These are phyloP conservation scores for Parotocinclus haroldoi DNA, from an alignment of 2,797 vertebrate species.

Conservation along the genomic window DNA sequence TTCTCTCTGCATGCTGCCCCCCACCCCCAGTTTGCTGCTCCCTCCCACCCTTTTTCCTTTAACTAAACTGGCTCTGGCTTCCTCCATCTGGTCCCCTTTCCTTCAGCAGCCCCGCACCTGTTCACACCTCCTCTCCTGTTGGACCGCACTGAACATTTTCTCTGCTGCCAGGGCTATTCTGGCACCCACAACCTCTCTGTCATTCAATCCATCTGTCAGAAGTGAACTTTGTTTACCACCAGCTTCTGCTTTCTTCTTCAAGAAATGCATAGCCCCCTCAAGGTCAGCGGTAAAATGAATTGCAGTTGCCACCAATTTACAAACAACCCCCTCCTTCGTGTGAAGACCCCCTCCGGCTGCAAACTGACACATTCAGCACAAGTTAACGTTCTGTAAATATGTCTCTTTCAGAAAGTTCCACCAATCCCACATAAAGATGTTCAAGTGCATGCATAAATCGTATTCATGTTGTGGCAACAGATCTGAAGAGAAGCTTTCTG, in stretches of 20 bases:
- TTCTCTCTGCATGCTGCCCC: slow-evolving; percentile 81
- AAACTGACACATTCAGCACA: slow-evolving; percentile 39
- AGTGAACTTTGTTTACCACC: slow-evolving; percentile 99
- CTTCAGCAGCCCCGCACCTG: slow-evolving; percentile 99
- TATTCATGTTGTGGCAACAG: not conserved
- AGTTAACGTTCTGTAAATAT: slow-evolving; percentile 12
- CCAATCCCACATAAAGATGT: slow-evolving; percentile 15
- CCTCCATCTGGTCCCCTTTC: slow-evolving; percentile 99
- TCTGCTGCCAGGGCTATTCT: slow-evolving; percentile 99
- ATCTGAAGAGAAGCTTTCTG: too few species aligned
- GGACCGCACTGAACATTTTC: slow-evolving; percentile 93
- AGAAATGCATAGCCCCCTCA: slow-evolving; percentile 92
- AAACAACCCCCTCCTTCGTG: slow-evolving; percentile 44
- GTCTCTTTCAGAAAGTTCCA: slow-evolving; percentile 20
- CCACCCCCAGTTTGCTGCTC: slow-evolving; percentile 72
- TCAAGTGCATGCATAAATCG: slow-evolving; percentile 11
- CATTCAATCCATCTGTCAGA: slow-evolving; percentile 99
- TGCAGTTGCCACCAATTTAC: slow-evolving; percentile 80
- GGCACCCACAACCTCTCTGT: slow-evolving; percentile 99
- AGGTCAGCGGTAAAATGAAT: slow-evolving; percentile 86
- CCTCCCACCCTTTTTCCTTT: slow-evolving; percentile 89
- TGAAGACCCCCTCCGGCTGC: slow-evolving; percentile 40
- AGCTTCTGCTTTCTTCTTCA: slow-evolving; percentile 97
- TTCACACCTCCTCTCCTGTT: slow-evolving; percentile 99
- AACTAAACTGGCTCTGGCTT: slow-evolving; percentile 99